These are phyloP conservation scores for Lumbricus terrestris DNA, from an alignment of 2,888 invertebrate genomes.

Conservation along the genomic window DNA sequence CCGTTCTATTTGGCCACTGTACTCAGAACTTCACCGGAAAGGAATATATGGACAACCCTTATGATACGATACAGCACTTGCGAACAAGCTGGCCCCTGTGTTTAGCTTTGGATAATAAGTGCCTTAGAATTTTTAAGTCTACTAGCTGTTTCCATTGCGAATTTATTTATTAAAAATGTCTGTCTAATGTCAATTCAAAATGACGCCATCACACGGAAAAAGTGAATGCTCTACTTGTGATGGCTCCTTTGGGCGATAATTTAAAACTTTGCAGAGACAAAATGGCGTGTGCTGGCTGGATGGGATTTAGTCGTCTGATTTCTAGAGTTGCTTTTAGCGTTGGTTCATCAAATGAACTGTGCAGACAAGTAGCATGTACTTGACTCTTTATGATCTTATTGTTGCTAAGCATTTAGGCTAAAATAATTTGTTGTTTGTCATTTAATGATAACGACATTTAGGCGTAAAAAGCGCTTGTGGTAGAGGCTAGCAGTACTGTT, in stretches of 20 bases:
- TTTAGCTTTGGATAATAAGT: too few relatives aligned
- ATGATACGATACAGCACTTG: too few relatives aligned
- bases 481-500: too few relatives aligned
- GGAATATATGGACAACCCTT: too few relatives aligned
- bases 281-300: neutral
- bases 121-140: too few relatives aligned
- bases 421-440: neutral
- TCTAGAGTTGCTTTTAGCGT: neutral
- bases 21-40: too few relatives aligned
- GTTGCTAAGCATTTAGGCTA: neutral
- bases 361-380: neutral
- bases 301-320: neutral
- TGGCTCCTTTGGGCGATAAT: neutral
- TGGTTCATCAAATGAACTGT: neutral
- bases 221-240: neutral
- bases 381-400: neutral
- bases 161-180: neutral
- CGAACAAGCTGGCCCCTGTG: too few relatives aligned
- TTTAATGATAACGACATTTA: neutral
- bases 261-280: neutral
- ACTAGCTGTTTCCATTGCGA: too few relatives aligned
- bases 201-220: neutral
- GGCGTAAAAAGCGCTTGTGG: neutral
- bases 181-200: too few relatives aligned
- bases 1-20: too few relatives aligned